Evolutionary conservation across 2,113 vertebrate species (phyloP), one percentile per base, ranked within the genome.

Genomic region (Proteles cristata): DNA sequence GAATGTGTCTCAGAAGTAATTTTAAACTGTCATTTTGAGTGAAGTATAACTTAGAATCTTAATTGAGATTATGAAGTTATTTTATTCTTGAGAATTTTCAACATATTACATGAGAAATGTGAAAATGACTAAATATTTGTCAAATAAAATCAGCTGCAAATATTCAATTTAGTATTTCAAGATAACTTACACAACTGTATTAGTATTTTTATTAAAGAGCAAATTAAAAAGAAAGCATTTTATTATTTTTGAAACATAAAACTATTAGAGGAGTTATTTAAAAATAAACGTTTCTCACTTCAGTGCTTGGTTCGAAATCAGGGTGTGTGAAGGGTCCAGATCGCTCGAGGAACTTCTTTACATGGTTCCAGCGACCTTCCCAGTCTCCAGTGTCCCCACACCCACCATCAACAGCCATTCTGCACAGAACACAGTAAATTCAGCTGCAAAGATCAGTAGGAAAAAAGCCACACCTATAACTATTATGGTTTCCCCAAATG

Each of bases 291-390:
- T 98, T 98, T 99, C 98, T 99, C 99, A 99, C 99, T 99, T 99
- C 99, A 96, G 99, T 99, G 98, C 99, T 99, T 33, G 99, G 99
- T 97, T 99, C 99, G 99, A 99, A 99, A 99, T 99, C 99, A n/a
- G 99, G 99, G 99, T 99, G 99, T 97, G 99, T 99, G 98, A 99
- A 99, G 5, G 99, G 99, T 98, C 99, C 99, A 79, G 99, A 99
- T 99, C 99, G 99, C 99, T 99, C 99, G 98, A 99, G 99, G 99
- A 99, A 99, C 98, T 99, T 99, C 99, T 98, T 99, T 97, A 99
- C 99, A 98, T 99, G 99, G 99, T 99, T 99, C 99, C 99, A 99
- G 98, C 99, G 99, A 98, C 99, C 99, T 95, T 99, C 99, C 99
- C 99, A 99, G 98, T 99, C 99, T 99, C 99, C 99, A 98, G 98